Percentiles rank a stretch among this genome's conserved stretches.
Evolutionary conservation across 2,113 vertebrate genomes (phyloP).

Genomic region (Ophthalmolycus amberensis): DNA sequence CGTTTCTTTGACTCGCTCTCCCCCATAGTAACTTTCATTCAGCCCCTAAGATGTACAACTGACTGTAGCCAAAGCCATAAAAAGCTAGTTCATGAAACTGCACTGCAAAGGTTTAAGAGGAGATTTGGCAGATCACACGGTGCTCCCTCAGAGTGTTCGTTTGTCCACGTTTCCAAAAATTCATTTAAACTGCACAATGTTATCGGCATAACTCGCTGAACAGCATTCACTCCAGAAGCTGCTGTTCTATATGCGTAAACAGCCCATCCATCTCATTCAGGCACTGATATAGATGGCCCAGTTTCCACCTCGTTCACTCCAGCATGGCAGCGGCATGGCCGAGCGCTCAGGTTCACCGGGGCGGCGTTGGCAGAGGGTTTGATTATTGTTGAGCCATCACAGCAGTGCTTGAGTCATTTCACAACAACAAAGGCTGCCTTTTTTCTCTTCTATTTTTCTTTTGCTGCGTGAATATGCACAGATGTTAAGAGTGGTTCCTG

Average conservation of each 20-base stretch:
- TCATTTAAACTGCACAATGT: background rate
- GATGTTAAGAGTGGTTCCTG: slow-evolving; percentile 19
- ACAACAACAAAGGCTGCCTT: background rate
- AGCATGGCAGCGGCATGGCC: slow-evolving; percentile 57
- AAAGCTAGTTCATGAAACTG: background rate
- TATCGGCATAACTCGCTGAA: background rate
- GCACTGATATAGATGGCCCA: slow-evolving; percentile 78
- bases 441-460: background rate
- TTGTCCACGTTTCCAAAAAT: background rate
- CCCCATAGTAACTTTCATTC: background rate
- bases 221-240: background rate
- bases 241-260: background rate
- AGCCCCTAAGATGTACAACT: background rate
- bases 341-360: slow-evolving; percentile 56
- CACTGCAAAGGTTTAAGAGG: background rate
- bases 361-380: slow-evolving; percentile 13
- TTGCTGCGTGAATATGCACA: background rate
- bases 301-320: slow-evolving; percentile 65
- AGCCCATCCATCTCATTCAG: background rate
- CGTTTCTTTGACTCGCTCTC: background rate
- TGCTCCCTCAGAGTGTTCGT: background rate
- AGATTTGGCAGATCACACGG: background rate
- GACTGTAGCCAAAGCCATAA: background rate
- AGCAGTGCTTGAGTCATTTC: background rate
- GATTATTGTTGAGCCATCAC: slow-evolving; percentile 15